Evolutionary conservation across 2,797 vertebrate genomes (phyloP), one percentile per base, ranked within the genome.

Genomic region (Chloroceryle amazona): DNA sequence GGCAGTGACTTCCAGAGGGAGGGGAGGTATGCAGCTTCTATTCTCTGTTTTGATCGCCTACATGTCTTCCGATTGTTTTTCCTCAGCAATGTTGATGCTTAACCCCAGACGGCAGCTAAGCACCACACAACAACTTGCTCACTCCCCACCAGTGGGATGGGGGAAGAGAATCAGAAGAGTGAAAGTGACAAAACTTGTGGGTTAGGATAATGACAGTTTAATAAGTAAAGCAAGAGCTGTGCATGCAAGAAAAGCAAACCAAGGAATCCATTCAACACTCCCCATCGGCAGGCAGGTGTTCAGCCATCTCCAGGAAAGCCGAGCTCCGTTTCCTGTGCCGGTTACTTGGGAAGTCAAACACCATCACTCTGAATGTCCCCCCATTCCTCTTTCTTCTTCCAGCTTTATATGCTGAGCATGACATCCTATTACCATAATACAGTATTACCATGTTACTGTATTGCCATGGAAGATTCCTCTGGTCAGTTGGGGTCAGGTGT

Each of bases 241-340:
- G 6, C 5, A 5, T 1, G 3, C 8, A 13, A 60, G 42, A 57
- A 25, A 49, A 60, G 11, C 42, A 49, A 75, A 75, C 8, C 11
- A 19, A 18, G 15, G 41, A 35, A 44, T 31, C 31, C 14, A 2
- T 37, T 49, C 28, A 5, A 3, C 33, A 4, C 26, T 39, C 9
- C 20, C 57, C 55, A 11, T 5, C 2, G 2, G 21, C 57, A 39
- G 57, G 9, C 55, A 29, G n/a, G 8, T 47, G 19, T 31, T 74
- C 52, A 57, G 39, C 39, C 52, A 33, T 6, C 52, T 35, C 31
- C 41, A 46, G 54, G 71, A 28, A 2, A 57, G 31, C 31, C 3
- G 18, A 31, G 54, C 23, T 57, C 29, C 41, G 21, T 3, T 31
- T 44, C 18, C 1, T 3, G 0, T 13, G 23, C 42, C 3, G 2